phyloP scores from a whole-genome alignment of 2,797 vertebrate genomes.

The Rhinella marina region DNA sequence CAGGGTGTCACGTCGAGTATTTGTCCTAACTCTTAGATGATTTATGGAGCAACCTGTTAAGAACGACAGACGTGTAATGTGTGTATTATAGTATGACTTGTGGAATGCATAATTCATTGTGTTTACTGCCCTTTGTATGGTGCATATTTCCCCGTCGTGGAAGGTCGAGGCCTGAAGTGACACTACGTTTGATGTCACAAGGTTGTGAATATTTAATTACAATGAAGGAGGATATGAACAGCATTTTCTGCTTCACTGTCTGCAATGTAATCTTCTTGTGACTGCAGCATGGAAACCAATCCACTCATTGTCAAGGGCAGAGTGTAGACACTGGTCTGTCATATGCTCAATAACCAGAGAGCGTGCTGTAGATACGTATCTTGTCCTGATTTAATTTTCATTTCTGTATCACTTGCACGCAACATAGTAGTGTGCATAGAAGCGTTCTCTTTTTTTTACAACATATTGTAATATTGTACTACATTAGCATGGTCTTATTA shows the following conservation, averaged over 20 bases:
- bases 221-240: conserved; percentile 60
- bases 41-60: not conserved
- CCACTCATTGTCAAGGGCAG: conserved; percentile 70
- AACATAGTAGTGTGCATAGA: not conserved
- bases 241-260: conserved; percentile 64
- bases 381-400: not conserved
- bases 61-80: not conserved
- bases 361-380: not conserved
- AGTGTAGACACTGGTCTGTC: conserved; percentile 31
- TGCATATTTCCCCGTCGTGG: conserved; percentile 59
- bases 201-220: conserved; percentile 77
- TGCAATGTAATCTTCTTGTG: conserved; percentile 63
- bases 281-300: conserved; percentile 69
- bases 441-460: too few relatives aligned
- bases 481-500: too few relatives aligned
- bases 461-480: too few relatives aligned
- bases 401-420: not conserved
- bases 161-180: conserved; percentile 68
- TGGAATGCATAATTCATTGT: not conserved
- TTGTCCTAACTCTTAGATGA: not conserved
- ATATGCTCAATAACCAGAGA: not conserved
- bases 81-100: conserved; percentile 1
- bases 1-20: not conserved
- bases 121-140: conserved; percentile 38
- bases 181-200: conserved; percentile 63